Evolutionary conservation across 2,113 vertebrate species (phyloP), one percentile per base, ranked within the genome.

Genomic region (Xiphorhynchus elegans): DNA sequence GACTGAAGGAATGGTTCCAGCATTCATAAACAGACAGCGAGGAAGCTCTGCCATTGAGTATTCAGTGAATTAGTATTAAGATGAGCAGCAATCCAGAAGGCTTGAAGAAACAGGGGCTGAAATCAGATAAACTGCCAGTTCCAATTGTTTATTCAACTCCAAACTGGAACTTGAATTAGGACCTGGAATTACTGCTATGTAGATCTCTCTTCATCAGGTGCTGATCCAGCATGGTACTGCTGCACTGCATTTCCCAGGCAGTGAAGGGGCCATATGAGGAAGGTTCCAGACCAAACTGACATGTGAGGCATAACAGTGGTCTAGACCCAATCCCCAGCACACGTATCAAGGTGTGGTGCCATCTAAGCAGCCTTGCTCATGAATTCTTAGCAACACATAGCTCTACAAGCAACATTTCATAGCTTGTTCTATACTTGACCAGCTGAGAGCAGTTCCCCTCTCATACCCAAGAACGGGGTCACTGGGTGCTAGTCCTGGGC

Each of bases 201-300:
- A 63, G 42, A 56, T 24, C 35, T 17, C 53, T 47, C 50, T 11
- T 7, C 46, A 33, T 40, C 17, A 1, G 39, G 40, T 3, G 2
- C 39, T 10, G 60, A 20, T 28, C 46, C 83, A 42, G 49, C 55
- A 14, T 2, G 0, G 52, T 5, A 3, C 29, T 46, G 11, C 47
- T 2, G 28, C 68, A 35, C 10, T 0, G 2, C 1, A 3, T 10
- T 44, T 35, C 64, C 60, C 35, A 6, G 15, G 47, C 46, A 37
- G 28, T 3, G 0, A 24, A 68, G 44, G 53, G 49, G 40, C 25
- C 0, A 0, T 2, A 11, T 2, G 7, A 55, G 18, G 60, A 63
- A 64, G 46, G 42, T 31, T 58, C n/a, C 29, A 53, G 37, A 28
- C 39, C 42, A 37, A 18, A 16, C 3, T 10, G 8, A 40, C 53